Base-by-base conservation (phyloP, 1,140 invertebrate species). In the Drosophila busckii region DNA sequence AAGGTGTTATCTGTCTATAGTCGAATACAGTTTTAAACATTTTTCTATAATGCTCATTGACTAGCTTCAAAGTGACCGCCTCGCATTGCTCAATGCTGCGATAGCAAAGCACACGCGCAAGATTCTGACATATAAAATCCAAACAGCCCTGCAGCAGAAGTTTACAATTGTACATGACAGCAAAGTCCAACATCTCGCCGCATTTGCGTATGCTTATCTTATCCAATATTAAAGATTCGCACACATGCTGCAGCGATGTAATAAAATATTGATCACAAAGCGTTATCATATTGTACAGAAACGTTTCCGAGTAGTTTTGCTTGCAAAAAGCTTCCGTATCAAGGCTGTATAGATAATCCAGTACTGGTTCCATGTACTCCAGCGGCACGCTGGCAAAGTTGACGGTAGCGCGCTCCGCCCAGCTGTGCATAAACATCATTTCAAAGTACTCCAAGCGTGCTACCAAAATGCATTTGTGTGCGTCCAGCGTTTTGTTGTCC, bases 381-480 rank as follows among this genome's bases (percentile, higher is more conserved):
- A 48, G 9, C 4, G 86, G 71, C 19, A 88, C 64, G 1, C 68
- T 70, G 9, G 49, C 68, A 40, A 87, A 71, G 22, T 65, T 82
- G 1, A 87, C 67, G 0, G 56, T 70, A 41, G 85, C 85, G 70
- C 90, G 90, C 76, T 92, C 91, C 17, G 90, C 88, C 93, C 93
- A 94, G 17, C 90, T 88, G 49, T 89, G 88, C 25, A 89, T 88
- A 45, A 94, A 89, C 92, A 94, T 92, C 80, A 90, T 91, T 40
- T 90, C 88, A 84, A 94, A 94, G 85, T 94, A 94, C 44, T 94
- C 92, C 5, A 92, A 80, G 52, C 93, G 85, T 3, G 92, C 90
- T 0, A 90, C 89, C 15, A 94, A 78, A 31, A 94, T 87, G 86
- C 93, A 94, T 59, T 93, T 93, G 76, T 94, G 93, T 22, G 91